Base-by-base conservation (phyloP, 2,113 vertebrate genomes). In the Notothenia rossii region DNA sequence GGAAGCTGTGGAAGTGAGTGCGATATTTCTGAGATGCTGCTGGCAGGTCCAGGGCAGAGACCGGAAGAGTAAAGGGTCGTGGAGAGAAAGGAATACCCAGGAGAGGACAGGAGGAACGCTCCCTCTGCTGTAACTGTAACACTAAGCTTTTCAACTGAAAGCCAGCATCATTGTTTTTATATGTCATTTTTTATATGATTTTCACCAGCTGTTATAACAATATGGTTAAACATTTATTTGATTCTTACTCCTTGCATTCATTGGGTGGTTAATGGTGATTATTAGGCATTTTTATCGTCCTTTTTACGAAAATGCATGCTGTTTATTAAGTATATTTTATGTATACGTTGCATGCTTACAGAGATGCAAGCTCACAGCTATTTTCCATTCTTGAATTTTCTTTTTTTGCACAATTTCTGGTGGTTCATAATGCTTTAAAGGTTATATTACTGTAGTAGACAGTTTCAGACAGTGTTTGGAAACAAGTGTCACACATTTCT, bases 1-100 rank as follows among this genome's bases (percentile, higher is more conserved):
- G 96, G 87, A 96, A 96, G 89, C 94, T 96, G 70, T 96, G 96
- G 96, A 98, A 97, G 92, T 99, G 94, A 97, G 85, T 46, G 92
- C 71, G 17, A 53, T 1, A 10, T 79, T 76, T 84, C 50, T 58
- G 77, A 72, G 67, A 86, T 46, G 96, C 96, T 96, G 91, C 98
- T 97, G 98, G 97, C 98, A 94, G 97, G 96, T 92, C 96, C 97
- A 97, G 97, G 72, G 96, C 96, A 94, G 92, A 84, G 58, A 64
- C 79, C 51, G 59, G 73, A 75, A 70, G 75, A 75, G 73, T 71
- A 45, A 67, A 86, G 60, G 66, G 80, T 49, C 48, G 2, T 10
- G 49, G 29, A 85, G 50, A 76, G 53, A 75, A 74, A 11, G 43
- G 68, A 46, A 49, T 77, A 64, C 62, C 84, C 86, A 81, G 58